Percentiles rank a stretch among this genome's conserved stretches.
Evolutionary conservation across 2,888 invertebrate species (phyloP).

Genomic region (Lasioglossum vierecki): DNA sequence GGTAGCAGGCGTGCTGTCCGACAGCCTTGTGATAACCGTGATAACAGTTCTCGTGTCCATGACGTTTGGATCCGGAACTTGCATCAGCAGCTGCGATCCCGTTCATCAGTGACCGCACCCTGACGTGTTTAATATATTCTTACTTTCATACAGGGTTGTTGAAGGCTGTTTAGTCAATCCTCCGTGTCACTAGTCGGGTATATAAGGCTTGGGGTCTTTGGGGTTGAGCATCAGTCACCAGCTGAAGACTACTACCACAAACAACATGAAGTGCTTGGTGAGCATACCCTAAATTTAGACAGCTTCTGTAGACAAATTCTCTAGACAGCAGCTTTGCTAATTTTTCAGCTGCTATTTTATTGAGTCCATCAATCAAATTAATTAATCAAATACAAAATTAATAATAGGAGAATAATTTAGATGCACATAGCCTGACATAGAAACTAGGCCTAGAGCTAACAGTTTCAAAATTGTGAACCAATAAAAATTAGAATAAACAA

Average conservation of each 20-base stretch:
- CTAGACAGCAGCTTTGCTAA: neutral
- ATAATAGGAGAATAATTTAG: neutral
- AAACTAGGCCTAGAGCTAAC: no score
- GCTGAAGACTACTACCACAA: conserved; percentile 40
- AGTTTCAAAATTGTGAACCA: no score
- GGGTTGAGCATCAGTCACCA: conserved; percentile 61
- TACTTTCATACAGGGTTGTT: conserved; percentile 63
- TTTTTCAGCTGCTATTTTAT: neutral
- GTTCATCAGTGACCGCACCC: conserved; percentile 53
- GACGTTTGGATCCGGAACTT: conserved; percentile 56
- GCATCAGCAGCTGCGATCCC: conserved; percentile 43
- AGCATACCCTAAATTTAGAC: conserved; percentile 25
- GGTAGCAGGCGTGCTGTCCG: conserved; percentile 29
- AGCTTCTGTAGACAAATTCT: no score
- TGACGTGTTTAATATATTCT: conserved; percentile 39
- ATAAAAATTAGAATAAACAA: no score
- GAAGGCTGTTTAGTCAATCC: conserved; percentile 42
- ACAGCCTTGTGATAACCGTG: conserved; percentile 22
- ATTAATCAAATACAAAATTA: neutral
- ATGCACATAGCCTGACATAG: no score
- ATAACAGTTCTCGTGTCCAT: conserved; percentile 41
- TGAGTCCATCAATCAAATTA: no score
- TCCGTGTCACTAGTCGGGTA: conserved; percentile 51
- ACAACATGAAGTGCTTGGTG: conserved; percentile 73
- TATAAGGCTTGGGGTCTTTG: conserved; percentile 60